Evolutionary conservation across 2,113 vertebrate species (phyloP).

Genomic region (Sorex araneus): DNA sequence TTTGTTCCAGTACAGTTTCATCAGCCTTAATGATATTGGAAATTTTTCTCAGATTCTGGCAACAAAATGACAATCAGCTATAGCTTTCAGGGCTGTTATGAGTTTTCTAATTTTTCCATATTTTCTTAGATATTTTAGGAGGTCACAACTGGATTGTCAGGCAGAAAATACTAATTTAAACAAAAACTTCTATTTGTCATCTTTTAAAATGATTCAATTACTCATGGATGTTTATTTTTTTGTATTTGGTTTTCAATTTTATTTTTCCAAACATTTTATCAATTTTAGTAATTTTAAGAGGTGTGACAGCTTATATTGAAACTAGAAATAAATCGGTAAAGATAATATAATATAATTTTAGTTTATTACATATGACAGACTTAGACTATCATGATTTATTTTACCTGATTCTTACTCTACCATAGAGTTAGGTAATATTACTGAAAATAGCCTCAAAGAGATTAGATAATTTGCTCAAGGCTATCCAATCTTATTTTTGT

Average conservation of each 20-base stretch:
- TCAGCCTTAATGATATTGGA: slow-evolving; percentile 57
- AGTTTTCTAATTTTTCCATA: slow-evolving; percentile 16
- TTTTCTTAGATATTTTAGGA: slow-evolving; percentile 16
- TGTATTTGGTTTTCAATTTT: neutral
- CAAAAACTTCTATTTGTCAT: slow-evolving; percentile 17
- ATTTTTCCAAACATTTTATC: neutral
- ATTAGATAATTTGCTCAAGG: slow-evolving; percentile 52
- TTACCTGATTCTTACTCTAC: slow-evolving; percentile 47
- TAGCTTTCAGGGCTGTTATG: slow-evolving; percentile 41
- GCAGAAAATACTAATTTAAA: slow-evolving; percentile 38
- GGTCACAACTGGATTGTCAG: neutral
- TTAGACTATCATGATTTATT: slow-evolving; percentile 23
- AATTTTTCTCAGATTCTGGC: slow-evolving; percentile 52
- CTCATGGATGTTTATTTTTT: neutral
- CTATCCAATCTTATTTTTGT: slow-evolving; percentile 3
- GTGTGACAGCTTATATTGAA: neutral
- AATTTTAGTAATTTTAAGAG: slow-evolving; percentile 29
- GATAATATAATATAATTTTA: neutral
- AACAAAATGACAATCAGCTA: slow-evolving; percentile 7
- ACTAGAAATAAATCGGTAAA: neutral
- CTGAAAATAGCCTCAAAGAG: slow-evolving; percentile 6
- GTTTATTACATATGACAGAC: neutral
- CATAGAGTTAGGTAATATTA: neutral
- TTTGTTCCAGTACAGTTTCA: slow-evolving; percentile 63
- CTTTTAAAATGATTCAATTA: slow-evolving; percentile 35